Evolutionary conservation across 2,113 vertebrate genomes (phyloP).

Genomic region (Crotalus tigris): DNA sequence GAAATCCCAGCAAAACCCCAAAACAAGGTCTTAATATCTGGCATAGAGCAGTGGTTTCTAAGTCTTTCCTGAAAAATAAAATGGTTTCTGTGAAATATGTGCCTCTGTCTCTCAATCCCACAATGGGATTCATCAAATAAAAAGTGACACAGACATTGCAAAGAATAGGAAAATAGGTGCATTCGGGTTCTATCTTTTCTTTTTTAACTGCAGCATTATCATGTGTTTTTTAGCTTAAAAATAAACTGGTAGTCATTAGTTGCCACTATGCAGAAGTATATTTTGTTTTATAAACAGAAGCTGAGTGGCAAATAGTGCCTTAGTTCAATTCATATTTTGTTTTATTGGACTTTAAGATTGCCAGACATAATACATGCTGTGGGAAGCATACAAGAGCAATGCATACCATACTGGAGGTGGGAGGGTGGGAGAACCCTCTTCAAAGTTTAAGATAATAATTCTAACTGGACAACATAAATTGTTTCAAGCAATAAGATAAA

Average conservation of each 20-base stretch:
- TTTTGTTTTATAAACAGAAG: background rate
- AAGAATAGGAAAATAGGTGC: background rate
- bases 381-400: background rate
- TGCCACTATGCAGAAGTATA: background rate
- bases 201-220: background rate
- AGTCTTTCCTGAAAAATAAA: background rate
- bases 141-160: background rate
- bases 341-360: background rate
- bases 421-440: background rate
- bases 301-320: background rate
- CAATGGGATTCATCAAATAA: background rate
- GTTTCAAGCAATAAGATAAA: background rate
- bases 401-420: background rate
- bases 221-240: background rate
- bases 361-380: background rate
- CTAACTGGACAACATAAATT: background rate
- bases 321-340: background rate
- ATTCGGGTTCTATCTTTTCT: background rate
- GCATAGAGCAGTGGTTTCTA: background rate
- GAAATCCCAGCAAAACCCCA: background rate
- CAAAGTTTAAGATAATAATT: background rate
- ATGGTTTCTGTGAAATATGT: background rate
- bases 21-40: background rate
- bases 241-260: background rate
- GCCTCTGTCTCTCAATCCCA: background rate